Evolutionary conservation across 2,797 vertebrate genomes (phyloP).

Genomic region (Falco novaeseelandiae): DNA sequence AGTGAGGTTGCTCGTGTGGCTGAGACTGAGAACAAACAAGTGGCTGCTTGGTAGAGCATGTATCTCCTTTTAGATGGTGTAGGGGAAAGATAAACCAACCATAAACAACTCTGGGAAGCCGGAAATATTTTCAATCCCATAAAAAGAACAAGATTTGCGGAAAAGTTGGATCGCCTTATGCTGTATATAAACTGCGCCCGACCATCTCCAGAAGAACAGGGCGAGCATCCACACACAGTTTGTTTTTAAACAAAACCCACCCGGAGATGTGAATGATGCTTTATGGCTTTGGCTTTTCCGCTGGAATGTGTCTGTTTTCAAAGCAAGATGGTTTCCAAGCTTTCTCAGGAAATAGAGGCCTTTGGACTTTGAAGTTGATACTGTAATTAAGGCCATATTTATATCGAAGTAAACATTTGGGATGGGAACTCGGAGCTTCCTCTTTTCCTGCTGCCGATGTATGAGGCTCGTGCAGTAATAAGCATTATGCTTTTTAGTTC

Average conservation of each 20-base stretch:
- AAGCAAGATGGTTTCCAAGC: not conserved
- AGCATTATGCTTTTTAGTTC: not conserved
- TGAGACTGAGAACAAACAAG: not conserved
- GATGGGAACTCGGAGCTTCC: not conserved
- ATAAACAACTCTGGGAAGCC: not conserved
- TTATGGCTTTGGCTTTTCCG: conserved; percentile 8
- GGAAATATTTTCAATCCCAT: not conserved
- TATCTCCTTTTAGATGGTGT: not conserved
- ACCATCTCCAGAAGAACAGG: not conserved
- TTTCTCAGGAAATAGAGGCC: not conserved
- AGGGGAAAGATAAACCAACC: not conserved
- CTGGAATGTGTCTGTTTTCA: conserved; percentile 5
- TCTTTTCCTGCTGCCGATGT: not conserved
- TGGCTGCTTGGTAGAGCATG: not conserved
- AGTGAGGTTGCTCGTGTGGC: not conserved
- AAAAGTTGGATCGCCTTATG: not conserved
- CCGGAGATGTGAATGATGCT: not conserved
- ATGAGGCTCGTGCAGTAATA: not conserved
- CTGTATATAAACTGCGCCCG: not conserved
- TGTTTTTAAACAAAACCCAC: conserved; percentile 5
- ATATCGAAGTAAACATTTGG: not conserved
- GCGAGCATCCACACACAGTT: not conserved
- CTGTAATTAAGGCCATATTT: conserved; percentile 33
- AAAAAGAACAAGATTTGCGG: conserved; percentile 5
- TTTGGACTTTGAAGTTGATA: conserved; percentile 12